These are phyloP conservation scores for Neodiprion fabricii DNA, from an alignment of 1,140 invertebrate species.

Conservation along the genomic window DNA sequence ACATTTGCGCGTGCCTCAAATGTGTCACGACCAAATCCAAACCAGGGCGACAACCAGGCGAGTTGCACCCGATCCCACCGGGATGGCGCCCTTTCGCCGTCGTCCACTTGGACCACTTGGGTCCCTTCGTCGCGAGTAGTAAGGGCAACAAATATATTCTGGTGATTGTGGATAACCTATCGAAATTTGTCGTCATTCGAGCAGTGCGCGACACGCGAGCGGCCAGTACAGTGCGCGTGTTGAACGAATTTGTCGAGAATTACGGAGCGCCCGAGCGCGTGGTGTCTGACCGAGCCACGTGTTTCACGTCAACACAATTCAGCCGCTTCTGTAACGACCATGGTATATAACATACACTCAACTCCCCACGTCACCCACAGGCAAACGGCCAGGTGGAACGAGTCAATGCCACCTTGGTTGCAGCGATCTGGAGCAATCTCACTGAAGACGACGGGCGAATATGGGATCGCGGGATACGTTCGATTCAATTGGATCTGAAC, in stretches of 20 bases:
- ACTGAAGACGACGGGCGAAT: background rate
- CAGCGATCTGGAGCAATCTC: background rate
- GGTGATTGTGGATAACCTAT: constrained; percentile 21
- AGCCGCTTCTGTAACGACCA: constrained; percentile 15
- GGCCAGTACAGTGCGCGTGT: background rate
- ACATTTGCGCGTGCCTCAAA: constrained; percentile 24
- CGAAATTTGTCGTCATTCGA: constrained; percentile 11
- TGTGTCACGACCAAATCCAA: constrained; percentile 24
- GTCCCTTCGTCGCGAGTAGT: constrained; percentile 18
- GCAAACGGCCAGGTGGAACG: constrained; percentile 19
- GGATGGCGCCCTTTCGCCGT: constrained; percentile 20
- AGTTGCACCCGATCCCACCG: constrained; percentile 22
- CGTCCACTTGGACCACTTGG: constrained; percentile 22
- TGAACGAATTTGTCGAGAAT: constrained; percentile 16
- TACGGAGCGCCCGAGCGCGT: constrained; percentile 19
- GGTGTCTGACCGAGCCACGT: constrained; percentile 19
- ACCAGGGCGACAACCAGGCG: constrained; percentile 3
- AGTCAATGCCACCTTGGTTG: constrained; percentile 6
- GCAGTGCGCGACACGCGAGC: constrained; percentile 10
- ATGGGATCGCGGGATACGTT: background rate
- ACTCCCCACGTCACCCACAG: constrained; percentile 16
- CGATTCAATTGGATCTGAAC: constrained; percentile 10
- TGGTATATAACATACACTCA: constrained; percentile 17
- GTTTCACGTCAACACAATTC: constrained; percentile 25
- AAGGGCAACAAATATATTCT: constrained; percentile 18